A percentile compares a stretch with the other conserved stretches of the same genome.
Conservation (phyloP, 2,113 vertebrate genomes). For the Lepus timidus region DNA sequence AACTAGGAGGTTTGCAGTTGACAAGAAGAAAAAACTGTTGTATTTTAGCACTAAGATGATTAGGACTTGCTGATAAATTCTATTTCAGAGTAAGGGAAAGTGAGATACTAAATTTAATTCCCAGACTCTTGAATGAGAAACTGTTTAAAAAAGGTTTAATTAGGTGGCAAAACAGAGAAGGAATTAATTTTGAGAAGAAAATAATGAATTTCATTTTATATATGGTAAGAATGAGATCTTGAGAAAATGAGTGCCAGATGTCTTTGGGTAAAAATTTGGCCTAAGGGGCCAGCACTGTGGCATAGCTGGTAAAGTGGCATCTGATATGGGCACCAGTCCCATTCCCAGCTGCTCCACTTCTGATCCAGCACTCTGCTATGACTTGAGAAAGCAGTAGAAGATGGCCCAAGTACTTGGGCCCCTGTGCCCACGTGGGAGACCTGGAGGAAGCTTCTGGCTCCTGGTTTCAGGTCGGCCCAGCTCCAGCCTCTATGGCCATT, state of each 20-base stretch:
- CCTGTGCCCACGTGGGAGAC: no score
- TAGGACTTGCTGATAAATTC: not conserved
- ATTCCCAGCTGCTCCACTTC: no score
- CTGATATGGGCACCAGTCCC: no score
- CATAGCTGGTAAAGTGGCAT: no score
- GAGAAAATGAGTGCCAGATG: not conserved
- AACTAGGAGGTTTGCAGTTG: not conserved
- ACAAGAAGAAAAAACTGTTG: not conserved
- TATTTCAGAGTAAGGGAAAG: not conserved
- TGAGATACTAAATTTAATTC: not conserved
- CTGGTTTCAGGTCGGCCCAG: no score
- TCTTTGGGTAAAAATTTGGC: not conserved
- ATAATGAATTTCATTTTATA: not conserved
- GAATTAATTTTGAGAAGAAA: not conserved
- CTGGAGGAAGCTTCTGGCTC: no score
- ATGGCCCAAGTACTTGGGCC: no score
- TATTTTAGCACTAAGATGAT: not conserved
- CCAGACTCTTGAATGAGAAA: not conserved
- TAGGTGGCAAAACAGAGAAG: not conserved
- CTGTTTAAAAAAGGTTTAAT: not conserved
- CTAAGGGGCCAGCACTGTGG: no score
- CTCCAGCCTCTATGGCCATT: no score
- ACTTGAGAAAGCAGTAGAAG: no score
- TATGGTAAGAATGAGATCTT: not conserved
- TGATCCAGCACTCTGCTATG: no score